These are phyloP conservation scores for Leuctra nigra DNA, from an alignment of 2,888 invertebrate genomes.

Conservation along the genomic window DNA sequence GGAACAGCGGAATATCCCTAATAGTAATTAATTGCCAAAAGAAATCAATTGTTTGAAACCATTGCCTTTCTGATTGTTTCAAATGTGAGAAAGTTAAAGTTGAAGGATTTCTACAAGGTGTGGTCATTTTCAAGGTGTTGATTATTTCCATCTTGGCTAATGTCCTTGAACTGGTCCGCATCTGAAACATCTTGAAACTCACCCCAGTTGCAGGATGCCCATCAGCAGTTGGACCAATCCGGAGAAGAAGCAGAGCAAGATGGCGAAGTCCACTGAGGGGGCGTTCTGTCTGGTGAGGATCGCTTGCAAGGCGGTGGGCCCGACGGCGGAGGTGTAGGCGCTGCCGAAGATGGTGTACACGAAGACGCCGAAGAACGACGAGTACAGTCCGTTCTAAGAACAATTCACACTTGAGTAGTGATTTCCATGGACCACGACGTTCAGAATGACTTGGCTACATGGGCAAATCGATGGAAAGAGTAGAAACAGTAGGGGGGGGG, in stretches of 20 bases:
- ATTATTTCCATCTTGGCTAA: neutral
- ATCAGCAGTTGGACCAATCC: slow-evolving; percentile 64
- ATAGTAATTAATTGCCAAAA: too few relatives aligned
- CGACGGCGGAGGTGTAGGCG: slow-evolving; percentile 78
- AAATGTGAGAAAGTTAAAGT: too few relatives aligned
- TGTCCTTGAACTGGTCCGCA: neutral
- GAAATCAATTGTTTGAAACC: too few relatives aligned
- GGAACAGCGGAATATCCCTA: too few relatives aligned
- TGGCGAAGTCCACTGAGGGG: slow-evolving; percentile 62
- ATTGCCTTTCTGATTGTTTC: too few relatives aligned
- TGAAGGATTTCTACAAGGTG: too few relatives aligned
- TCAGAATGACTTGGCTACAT: too few relatives aligned
- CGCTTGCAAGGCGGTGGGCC: slow-evolving; percentile 86
- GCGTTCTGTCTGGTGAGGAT: slow-evolving; percentile 70
- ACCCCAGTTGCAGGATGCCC: slow-evolving; percentile 66
- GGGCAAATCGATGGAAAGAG: too few relatives aligned
- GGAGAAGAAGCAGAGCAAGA: slow-evolving; percentile 62
- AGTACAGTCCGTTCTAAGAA: slow-evolving; percentile 86
- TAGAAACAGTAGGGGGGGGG: too few relatives aligned
- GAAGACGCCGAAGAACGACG: slow-evolving; percentile 90
- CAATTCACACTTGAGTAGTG: too few relatives aligned
- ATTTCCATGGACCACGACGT: too few relatives aligned
- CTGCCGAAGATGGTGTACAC: slow-evolving; percentile 87
- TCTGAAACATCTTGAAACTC: too few relatives aligned
- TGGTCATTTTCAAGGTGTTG: neutral